Evolutionary conservation across 2,888 invertebrate genomes (phyloP), one percentile per base, ranked within the genome.

Genomic region (Oegoconia quadripuncta): DNA sequence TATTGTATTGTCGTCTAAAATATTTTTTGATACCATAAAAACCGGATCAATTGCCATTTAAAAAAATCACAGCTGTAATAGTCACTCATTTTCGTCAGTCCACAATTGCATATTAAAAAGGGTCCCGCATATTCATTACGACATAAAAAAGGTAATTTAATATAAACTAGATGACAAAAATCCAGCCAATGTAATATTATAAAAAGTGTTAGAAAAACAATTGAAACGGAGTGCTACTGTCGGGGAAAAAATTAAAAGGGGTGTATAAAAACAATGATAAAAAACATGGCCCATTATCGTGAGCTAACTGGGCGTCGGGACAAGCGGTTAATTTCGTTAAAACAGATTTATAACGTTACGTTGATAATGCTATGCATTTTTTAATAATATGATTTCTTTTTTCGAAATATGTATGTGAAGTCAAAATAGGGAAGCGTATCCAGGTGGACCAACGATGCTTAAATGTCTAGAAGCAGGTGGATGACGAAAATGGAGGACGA

Each of bases 101-200:
- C 63, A 73, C 74, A 71, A 67, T 77, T 74, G 73, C 71, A 74
- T 69, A 67, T 62, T 52, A 57, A 72, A 78, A 79, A 66, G 55
- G 63, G 35, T 62, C 84, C 83, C 83, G 80, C 81, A 81, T 87
- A 83, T 82, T 79, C 75, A 84, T 84, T 81, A 79, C 77, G 44
- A 45, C 50, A 75, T 56, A 83, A 83, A 84, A 84, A 82, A 71
- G 58, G 83, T 86, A 86, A 87, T 86, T 84, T 84, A 84, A 86
- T 86, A 86, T 83, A 86, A 86, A 84, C 74, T 80, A 82, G 75
- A 77, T 64, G 78, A 83, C 80, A 78, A 74, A 76, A 84, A 84
- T 79, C 76, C 63, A 55, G 82, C 79, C 72, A 86, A 81, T 82
- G 69, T 63, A 57, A 55, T 25, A 57, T 42, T 53, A 71, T 63